phyloP scores from a whole-genome alignment of 2,113 vertebrate species.

The Tiliqua scincoides region DNA sequence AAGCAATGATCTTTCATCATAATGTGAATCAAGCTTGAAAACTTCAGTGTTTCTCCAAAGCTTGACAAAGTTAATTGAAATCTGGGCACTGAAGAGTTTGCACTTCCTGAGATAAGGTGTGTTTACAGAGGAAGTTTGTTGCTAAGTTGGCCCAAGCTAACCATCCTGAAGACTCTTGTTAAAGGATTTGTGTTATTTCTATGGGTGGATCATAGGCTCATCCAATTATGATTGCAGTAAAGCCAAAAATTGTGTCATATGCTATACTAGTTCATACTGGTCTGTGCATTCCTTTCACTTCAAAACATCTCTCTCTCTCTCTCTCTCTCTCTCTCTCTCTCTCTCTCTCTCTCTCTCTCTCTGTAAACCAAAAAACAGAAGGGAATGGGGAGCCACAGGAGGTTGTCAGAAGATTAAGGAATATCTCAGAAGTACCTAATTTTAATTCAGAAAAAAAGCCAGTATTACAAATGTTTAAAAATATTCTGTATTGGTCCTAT shows the following conservation, averaged over 20 bases:
- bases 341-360: too few species aligned
- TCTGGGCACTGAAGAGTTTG: constrained; percentile 60
- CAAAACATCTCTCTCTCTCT: too few species aligned
- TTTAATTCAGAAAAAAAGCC: constrained; percentile 49
- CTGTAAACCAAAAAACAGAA: neutral
- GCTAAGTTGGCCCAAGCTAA: constrained; percentile 68
- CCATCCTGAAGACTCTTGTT: constrained; percentile 70
- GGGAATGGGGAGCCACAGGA: neutral
- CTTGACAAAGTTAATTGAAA: constrained; percentile 62
- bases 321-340: too few species aligned
- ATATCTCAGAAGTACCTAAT: constrained; percentile 58
- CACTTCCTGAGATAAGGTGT: constrained; percentile 68
- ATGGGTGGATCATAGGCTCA: constrained; percentile 70
- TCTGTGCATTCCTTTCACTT: constrained; percentile 66
- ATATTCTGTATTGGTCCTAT: constrained; percentile 46
- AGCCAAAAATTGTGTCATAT: constrained; percentile 69
- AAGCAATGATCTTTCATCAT: constrained; percentile 64
- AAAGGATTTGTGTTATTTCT: constrained; percentile 73
- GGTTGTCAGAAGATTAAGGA: neutral
- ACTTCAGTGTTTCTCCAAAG: constrained; percentile 59
- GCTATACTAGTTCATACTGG: constrained; percentile 68
- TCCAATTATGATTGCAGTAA: constrained; percentile 72
- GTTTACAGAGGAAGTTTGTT: constrained; percentile 67
- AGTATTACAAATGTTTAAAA: constrained; percentile 50
- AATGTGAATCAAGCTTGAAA: constrained; percentile 50